Conservation (phyloP, 2,888 invertebrate species). For the Dexiosoma caninum region DNA sequence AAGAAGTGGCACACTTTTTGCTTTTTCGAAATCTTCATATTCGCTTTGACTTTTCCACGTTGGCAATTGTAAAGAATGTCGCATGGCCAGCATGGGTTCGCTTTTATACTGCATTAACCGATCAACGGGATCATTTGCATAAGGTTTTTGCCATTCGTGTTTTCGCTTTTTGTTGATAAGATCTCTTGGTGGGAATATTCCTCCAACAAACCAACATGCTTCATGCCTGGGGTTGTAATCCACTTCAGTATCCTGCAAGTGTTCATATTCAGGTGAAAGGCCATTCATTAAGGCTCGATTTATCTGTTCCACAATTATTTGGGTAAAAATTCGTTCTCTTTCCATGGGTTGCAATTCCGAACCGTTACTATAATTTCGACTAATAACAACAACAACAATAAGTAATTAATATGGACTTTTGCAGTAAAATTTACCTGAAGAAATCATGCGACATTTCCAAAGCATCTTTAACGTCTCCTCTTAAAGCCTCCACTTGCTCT, state of each 20-base stretch:
- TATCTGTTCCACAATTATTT: constrained; percentile 82
- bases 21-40: constrained; percentile 79
- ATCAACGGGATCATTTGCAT: constrained; percentile 81
- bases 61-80: constrained; percentile 84
- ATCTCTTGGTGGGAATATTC: constrained; percentile 81
- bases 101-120: constrained; percentile 85
- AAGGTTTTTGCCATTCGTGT: constrained; percentile 77
- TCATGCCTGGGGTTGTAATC: constrained; percentile 89
- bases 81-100: constrained; percentile 83
- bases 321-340: constrained; percentile 69
- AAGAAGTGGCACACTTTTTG: constrained; percentile 79
- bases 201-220: constrained; percentile 91
- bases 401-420: neutral
- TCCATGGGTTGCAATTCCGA: constrained; percentile 61
- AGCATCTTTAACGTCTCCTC: constrained; percentile 71
- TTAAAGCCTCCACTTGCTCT: constrained; percentile 64
- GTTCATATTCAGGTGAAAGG: constrained; percentile 80
- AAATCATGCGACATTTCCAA: constrained; percentile 70
- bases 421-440: constrained; percentile 66
- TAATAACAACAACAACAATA: constrained; percentile 41
- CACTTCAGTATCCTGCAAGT: constrained; percentile 81
- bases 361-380: constrained; percentile 66
- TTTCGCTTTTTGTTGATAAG: constrained; percentile 78
- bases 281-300: constrained; percentile 83
- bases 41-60: constrained; percentile 81